These are phyloP conservation scores for Malthinus flaveolus DNA, from an alignment of 2,888 invertebrate genomes.

Conservation along the genomic window DNA sequence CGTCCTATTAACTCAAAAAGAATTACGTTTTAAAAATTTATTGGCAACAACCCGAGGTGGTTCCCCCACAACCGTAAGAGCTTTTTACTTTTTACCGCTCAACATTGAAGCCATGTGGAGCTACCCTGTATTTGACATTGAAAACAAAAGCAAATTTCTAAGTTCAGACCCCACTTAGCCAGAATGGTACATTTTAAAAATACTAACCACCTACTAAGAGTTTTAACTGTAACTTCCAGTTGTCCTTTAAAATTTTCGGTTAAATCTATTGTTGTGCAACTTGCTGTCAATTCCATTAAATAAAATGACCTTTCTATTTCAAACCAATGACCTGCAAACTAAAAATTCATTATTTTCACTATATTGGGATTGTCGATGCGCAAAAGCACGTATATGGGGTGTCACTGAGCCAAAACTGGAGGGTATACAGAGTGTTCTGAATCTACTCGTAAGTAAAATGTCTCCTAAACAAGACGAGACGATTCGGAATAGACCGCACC, in stretches of 20 bases:
- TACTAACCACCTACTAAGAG: conserved; percentile 68
- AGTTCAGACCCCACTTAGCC: no score
- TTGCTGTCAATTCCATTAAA: conserved; percentile 70
- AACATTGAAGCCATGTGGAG: no score
- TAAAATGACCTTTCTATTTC: conserved; percentile 79
- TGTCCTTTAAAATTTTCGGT: conserved; percentile 58
- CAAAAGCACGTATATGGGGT: neutral
- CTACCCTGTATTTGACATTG: no score
- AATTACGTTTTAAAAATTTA: neutral
- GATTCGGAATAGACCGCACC: neutral
- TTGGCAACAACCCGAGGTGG: no score
- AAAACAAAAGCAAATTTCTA: no score
- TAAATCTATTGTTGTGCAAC: conserved; percentile 69
- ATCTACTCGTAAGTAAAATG: no score
- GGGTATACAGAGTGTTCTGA: no score
- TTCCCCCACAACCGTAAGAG: no score
- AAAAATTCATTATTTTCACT: conserved; percentile 37
- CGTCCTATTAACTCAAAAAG: conserved; percentile 57
- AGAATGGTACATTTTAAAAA: no score
- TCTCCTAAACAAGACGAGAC: no score
- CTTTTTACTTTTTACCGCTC: no score
- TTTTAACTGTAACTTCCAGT: conserved; percentile 65
- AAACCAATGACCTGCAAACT: conserved; percentile 74
- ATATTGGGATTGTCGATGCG: neutral
- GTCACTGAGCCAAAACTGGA: no score